Base-by-base conservation (phyloP, 2,797 vertebrate genomes). In the Molossus alvarezi region DNA sequence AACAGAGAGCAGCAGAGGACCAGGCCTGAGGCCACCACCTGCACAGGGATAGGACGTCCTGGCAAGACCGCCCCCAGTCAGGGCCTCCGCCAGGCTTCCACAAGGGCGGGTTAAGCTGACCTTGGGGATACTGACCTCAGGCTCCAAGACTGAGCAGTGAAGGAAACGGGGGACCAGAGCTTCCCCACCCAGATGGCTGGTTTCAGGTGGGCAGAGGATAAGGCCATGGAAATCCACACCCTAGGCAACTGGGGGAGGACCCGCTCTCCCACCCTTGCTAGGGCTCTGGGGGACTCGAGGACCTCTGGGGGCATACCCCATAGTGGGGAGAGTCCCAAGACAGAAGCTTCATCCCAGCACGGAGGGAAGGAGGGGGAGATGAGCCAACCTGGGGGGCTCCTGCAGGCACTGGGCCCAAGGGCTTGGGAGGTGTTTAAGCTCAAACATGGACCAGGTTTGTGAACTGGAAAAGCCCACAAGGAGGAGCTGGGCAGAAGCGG, bases 221-320 rank as follows among this genome's bases (percentile, higher is more conserved):
- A 29, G 4, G 18, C 64, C 69, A 14, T 5, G 15, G 91, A 60
- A 37, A 58, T 7, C 58, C 69, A 83, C 21, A 20, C 17, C 73
- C 76, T 18, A 9, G 25, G 58, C 0, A 0, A 6, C 27, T 9
- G 1, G 27, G 20, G 11, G 60, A n/a, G 48, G 11, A 45, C 20
- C 27, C 29, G 0, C 6, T 69, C 58, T 55, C 15, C 37, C 25
- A 27, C 20, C 57, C 33, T 20, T n/a, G n/a, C 57, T 6, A 82
- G 51, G 55, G 45, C 67, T 60, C n/a, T 29, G 14, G 57, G 45
- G 53, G 48, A 60, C 57, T 37, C 71, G 14, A 33, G 41, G 51
- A 21, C 14, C 73, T 15, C 64, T 62, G 53, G 23, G 48, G 29
- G 3, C 21, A n/a, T 15, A 60, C 25, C 60, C 55, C 29, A 1